Evolutionary conservation across 2,888 invertebrate genomes (phyloP), one percentile per base, ranked within the genome.

Genomic region (Tipula confusa): DNA sequence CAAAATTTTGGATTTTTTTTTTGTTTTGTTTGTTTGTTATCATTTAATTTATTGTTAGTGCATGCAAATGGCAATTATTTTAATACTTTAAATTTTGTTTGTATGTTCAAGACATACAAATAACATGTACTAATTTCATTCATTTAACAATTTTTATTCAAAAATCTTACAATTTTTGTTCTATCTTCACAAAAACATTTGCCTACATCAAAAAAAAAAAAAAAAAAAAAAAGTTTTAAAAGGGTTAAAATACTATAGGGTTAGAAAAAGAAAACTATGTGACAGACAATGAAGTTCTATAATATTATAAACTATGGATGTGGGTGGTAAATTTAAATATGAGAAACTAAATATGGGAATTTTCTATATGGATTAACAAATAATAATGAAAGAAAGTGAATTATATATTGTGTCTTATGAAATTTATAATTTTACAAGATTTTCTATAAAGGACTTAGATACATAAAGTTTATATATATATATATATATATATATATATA

Each of bases 1-100:
- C n/a, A n/a, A n/a, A n/a, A n/a, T n/a, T n/a, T n/a, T n/a, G n/a
- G n/a, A n/a, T 9, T 24, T 48, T 5, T 48, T 48, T 48, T 48
- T 48, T 48, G 0, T 0, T 11, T 18, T 24, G 18, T 64, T 24
- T 24, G 38, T 9, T 24, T 64, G 24, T 64, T 64, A 64, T 64
- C 64, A 64, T 64, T n/a, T 64, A 64, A 64, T 64, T 64, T 64
- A 64, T 64, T 9, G 18, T 64, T 64, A 24, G 24, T 64, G 64
- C 64, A 64, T 64, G 64, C 24, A 64, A 64, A 64, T 64, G 64
- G 64, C 64, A 64, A 64, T 64, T 24, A 64, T 64, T 64, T 64
- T 64, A 18, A 9, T 64, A 64, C 15, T 9, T 36, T 36, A 64
- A 64, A 64, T 64, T 43, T 43, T 43, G 15, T 43, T n/a, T 43